Evolutionary conservation across 1,140 invertebrate genomes (phyloP).

Genomic region (Augochlora pura): DNA sequence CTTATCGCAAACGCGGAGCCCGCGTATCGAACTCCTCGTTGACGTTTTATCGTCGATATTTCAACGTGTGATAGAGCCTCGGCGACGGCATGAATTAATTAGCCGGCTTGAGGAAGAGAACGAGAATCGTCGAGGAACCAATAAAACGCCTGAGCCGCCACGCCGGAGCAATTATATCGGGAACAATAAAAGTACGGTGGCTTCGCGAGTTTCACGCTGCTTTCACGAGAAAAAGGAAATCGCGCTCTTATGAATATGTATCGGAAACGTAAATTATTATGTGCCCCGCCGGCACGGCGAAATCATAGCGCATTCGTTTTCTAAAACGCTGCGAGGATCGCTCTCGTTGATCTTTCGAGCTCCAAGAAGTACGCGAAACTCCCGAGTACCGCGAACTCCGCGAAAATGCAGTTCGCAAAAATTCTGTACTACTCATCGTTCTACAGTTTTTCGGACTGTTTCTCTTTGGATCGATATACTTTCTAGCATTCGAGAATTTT

Average conservation of each 20-base stretch:
- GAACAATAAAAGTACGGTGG: too few species aligned
- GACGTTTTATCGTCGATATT: not conserved
- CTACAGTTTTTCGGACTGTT: too few species aligned
- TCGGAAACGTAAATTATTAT: not conserved
- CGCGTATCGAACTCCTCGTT: not conserved
- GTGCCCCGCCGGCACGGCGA: not conserved
- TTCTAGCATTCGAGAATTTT: too few species aligned
- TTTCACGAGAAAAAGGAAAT: constrained; percentile 23
- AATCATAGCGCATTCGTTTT: constrained; percentile 8
- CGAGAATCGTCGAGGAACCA: not conserved
- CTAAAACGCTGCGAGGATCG: not conserved
- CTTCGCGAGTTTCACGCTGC: not conserved
- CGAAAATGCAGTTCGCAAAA: too few species aligned
- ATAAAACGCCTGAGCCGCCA: not conserved
- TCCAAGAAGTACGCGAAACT: not conserved
- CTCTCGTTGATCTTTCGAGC: not conserved
- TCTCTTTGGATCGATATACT: too few species aligned
- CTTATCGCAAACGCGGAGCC: not conserved
- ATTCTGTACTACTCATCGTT: too few species aligned
- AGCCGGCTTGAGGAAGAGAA: not conserved
- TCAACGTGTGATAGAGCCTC: not conserved
- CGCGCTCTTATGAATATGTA: constrained; percentile 6
- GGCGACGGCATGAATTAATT: not conserved
- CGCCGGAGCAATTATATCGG: too few species aligned
- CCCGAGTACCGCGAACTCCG: too few species aligned